A percentile compares a stretch with the other conserved stretches of the same genome.
These are phyloP conservation scores for Amiota communis DNA, from an alignment of 2,888 invertebrate genomes.

Conservation along the genomic window DNA sequence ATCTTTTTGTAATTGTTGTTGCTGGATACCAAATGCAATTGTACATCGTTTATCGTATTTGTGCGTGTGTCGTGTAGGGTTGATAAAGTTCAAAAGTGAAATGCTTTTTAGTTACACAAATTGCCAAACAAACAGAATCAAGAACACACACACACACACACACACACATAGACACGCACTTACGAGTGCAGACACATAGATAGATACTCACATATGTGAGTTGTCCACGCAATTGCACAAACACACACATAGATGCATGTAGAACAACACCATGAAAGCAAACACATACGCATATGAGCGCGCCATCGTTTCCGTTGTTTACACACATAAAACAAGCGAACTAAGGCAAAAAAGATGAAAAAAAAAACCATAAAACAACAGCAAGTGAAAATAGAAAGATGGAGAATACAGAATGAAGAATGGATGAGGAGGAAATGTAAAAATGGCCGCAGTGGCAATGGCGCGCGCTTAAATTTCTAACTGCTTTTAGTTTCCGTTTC, in stretches of 20 bases:
- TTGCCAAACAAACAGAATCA: conserved; percentile 62
- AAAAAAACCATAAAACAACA: background rate
- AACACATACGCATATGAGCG: no score
- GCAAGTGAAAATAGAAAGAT: no score
- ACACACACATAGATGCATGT: background rate
- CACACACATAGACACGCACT: conserved; percentile 32
- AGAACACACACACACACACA: conserved; percentile 34
- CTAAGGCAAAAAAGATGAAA: no score
- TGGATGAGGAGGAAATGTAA: no score
- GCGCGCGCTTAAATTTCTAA: no score
- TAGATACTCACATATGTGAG: background rate
- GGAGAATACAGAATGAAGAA: no score
- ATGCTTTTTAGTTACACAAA: conserved; percentile 64
- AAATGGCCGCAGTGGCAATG: no score
- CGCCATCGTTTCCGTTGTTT: no score
- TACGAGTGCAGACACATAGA: conserved; percentile 23
- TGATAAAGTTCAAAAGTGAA: conserved; percentile 62
- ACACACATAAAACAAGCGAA: no score
- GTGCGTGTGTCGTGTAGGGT: conserved; percentile 19
- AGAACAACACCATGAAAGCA: no score
- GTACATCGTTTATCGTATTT: conserved; percentile 17
- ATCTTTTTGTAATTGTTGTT: background rate
- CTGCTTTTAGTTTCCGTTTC: no score
- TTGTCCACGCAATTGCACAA: no score
- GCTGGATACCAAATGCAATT: background rate